These are phyloP conservation scores for Drosophila formosana DNA, from an alignment of 2,888 invertebrate species.

Conservation along the genomic window DNA sequence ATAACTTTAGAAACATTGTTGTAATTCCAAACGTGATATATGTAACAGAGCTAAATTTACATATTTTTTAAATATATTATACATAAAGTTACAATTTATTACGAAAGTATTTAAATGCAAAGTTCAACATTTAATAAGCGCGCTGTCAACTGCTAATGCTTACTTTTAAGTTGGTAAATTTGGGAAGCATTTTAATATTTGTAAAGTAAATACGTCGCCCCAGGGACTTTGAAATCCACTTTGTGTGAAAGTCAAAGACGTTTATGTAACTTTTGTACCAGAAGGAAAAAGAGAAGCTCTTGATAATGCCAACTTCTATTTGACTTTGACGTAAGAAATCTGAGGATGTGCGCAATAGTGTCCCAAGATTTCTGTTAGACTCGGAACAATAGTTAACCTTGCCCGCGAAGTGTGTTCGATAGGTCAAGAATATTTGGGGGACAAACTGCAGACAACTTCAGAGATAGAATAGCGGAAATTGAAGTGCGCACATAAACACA, in stretches of 20 bases:
- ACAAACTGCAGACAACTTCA: constrained; percentile 25
- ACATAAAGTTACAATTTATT: too few species aligned
- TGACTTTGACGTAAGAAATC: constrained; percentile 23
- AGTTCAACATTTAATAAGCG: neutral
- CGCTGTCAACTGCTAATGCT: neutral
- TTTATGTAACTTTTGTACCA: constrained; percentile 51
- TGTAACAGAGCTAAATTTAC: too few species aligned
- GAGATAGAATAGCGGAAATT: constrained; percentile 22
- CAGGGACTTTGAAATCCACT: constrained; percentile 3
- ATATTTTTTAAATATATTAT: too few species aligned
- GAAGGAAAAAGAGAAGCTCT: constrained; percentile 6
- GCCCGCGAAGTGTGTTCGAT: constrained; percentile 23
- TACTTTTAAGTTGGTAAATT: neutral
- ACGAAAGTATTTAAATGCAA: too few species aligned
- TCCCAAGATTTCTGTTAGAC: constrained; percentile 5
- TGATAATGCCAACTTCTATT: constrained; percentile 27
- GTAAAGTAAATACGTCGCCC: constrained; percentile 3
- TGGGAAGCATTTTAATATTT: constrained; percentile 2
- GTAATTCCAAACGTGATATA: too few species aligned
- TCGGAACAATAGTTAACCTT: constrained; percentile 32
- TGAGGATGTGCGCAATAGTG: neutral
- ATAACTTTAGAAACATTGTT: too few species aligned
- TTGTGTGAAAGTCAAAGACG: constrained; percentile 38
- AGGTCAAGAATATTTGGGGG: constrained; percentile 36
- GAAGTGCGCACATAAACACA: constrained; percentile 6